A percentile compares a stretch with the other conserved stretches of the same genome.
These are phyloP conservation scores for Panagrolaimus sp. DNA, from an alignment of 1,140 invertebrate species.

Conservation along the genomic window DNA sequence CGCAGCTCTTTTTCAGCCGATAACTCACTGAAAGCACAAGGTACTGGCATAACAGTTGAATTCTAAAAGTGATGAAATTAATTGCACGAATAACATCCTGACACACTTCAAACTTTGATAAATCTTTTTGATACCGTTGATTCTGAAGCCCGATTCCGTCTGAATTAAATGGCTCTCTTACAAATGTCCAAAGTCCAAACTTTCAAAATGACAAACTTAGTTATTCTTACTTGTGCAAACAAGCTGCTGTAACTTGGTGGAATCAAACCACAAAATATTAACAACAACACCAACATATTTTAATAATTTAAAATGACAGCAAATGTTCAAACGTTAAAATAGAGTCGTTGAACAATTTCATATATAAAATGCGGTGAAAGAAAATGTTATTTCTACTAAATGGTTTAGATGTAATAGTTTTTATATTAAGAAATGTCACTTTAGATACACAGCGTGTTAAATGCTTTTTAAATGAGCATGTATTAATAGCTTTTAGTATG, in stretches of 20 bases:
- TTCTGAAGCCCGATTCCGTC: constrained; percentile 43
- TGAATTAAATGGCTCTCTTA: constrained; percentile 48
- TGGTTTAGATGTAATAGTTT: too few relatives aligned
- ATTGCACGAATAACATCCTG: constrained; percentile 3
- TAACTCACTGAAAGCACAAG: constrained; percentile 90
- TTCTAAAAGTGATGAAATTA: constrained; percentile 38
- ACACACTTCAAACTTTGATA: constrained; percentile 38
- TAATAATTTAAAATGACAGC: too few relatives aligned
- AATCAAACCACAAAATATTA: background rate
- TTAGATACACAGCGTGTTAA: too few relatives aligned
- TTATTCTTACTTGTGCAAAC: constrained; percentile 38
- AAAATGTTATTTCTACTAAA: too few relatives aligned
- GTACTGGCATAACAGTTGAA: constrained; percentile 79
- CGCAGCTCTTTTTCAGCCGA: constrained; percentile 72
- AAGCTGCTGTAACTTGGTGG: background rate
- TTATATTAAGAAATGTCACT: too few relatives aligned
- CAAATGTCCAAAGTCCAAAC: constrained; percentile 61
- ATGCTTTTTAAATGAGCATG: too few relatives aligned
- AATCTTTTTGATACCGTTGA: constrained; percentile 43
- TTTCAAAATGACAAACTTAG: constrained; percentile 56
- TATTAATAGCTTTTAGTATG: too few relatives aligned
- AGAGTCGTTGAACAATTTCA: too few relatives aligned
- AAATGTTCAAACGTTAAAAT: too few relatives aligned
- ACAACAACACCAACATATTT: too few relatives aligned
- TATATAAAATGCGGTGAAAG: too few relatives aligned